phyloP scores from a whole-genome alignment of 2,113 vertebrate species.

The Eulemur rufifrons region DNA sequence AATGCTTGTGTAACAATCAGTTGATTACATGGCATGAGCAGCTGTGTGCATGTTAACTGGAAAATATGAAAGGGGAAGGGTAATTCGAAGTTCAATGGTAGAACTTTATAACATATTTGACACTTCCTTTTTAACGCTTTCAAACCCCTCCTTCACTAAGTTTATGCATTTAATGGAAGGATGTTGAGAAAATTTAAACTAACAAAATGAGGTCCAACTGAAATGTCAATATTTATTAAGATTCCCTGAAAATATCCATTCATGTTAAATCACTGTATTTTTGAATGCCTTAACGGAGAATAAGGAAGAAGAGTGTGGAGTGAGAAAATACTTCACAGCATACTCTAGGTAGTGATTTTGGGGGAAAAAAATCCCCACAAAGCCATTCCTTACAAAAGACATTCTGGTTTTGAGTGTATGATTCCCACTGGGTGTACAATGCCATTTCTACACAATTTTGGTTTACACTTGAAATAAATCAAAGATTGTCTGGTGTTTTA shows the following conservation, averaged over 20 bases:
- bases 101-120: slow-evolving; percentile 83
- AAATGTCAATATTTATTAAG: not conserved
- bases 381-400: not conserved
- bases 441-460: not conserved
- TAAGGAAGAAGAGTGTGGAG: not conserved
- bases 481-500: not conserved
- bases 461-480: not conserved
- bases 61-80: slow-evolving; percentile 87
- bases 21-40: slow-evolving; percentile 96
- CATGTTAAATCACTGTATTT: not conserved
- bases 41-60: slow-evolving; percentile 88
- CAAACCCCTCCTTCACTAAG: slow-evolving; percentile 2
- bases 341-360: not conserved
- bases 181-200: not conserved
- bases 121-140: slow-evolving; percentile 78
- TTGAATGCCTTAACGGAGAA: not conserved
- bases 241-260: not conserved
- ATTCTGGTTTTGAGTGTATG: not conserved
- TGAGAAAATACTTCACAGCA: not conserved
- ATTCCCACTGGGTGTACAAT: not conserved
- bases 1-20: slow-evolving; percentile 99
- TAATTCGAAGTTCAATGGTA: slow-evolving; percentile 86
- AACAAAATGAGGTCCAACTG: not conserved
- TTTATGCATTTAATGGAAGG: not conserved
- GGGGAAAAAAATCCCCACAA: rapidly evolving